phyloP scores from a whole-genome alignment of 2,797 vertebrate species.

The Sebastes itinus region DNA sequence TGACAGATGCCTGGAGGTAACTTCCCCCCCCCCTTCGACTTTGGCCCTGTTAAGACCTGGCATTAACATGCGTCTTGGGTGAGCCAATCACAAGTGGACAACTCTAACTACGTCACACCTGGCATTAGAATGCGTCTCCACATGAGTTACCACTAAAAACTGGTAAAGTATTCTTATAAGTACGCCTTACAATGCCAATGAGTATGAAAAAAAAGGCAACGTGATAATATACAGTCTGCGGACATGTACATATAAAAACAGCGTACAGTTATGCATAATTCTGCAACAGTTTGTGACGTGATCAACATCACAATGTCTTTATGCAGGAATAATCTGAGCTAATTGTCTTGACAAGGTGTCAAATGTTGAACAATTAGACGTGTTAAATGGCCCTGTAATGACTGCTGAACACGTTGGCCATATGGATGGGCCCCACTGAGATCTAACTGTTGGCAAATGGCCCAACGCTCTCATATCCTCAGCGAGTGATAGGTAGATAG shows the following conservation, averaged over 20 bases:
- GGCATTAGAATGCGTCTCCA: too few species aligned
- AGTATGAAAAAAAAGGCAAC: not conserved
- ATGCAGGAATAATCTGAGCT: conserved; percentile 51
- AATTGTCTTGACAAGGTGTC: conserved; percentile 75
- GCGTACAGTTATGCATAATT: not conserved
- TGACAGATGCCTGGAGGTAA: conserved; percentile 33
- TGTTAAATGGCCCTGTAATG: conserved; percentile 72
- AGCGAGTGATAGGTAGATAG: not conserved
- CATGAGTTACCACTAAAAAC: too few species aligned
- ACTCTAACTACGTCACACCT: too few species aligned
- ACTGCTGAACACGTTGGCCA: conserved; percentile 62
- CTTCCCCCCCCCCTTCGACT: not conserved
- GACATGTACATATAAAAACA: not conserved
- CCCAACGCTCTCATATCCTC: conserved; percentile 47
- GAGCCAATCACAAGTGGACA: too few species aligned
- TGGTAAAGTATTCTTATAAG: not conserved
- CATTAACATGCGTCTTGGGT: too few species aligned
- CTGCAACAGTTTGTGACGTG: conserved; percentile 22
- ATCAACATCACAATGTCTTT: conserved; percentile 38
- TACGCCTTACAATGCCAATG: not conserved
- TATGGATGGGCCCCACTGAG: conserved; percentile 72
- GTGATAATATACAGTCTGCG: not conserved
- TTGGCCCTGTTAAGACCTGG: too few species aligned
- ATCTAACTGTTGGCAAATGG: conserved; percentile 69
- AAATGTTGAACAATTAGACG: conserved; percentile 73